Evolutionary conservation across 2,888 invertebrate species (phyloP).

Genomic region (Prosopocoilus inquinatus): DNA sequence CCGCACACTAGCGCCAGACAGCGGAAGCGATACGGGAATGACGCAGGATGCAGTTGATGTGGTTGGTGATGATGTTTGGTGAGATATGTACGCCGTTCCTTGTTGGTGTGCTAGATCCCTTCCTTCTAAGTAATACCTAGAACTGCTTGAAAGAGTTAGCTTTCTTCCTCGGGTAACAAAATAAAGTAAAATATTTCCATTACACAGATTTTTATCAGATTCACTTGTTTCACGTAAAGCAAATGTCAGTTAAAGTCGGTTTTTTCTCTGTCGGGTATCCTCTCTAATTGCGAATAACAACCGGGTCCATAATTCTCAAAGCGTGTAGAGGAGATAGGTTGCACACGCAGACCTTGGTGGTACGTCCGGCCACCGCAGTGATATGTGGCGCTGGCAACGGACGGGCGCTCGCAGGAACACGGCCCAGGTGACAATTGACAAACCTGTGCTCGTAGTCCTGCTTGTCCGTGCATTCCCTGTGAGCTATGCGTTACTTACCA

Average conservation of each 20-base stretch:
- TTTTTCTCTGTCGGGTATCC: conserved; percentile 14
- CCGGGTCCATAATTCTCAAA: conserved; percentile 26
- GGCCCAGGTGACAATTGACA: conserved; percentile 51
- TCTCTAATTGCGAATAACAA: conserved; percentile 22
- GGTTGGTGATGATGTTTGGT: too few species aligned
- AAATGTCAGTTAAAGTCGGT: neutral
- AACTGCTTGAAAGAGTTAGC: too few species aligned
- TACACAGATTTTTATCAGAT: neutral
- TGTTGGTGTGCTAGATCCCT: too few species aligned
- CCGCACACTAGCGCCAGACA: too few species aligned
- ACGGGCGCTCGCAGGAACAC: conserved; percentile 40
- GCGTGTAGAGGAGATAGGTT: conserved; percentile 21
- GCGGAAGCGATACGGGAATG: too few species aligned
- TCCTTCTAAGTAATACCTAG: too few species aligned
- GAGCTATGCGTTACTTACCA: conserved; percentile 48
- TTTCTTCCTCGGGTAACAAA: too few species aligned
- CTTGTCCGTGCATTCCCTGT: conserved; percentile 46
- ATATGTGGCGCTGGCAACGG: conserved; percentile 44
- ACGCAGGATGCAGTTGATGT: too few species aligned
- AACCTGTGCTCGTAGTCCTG: conserved; percentile 47
- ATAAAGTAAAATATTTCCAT: too few species aligned
- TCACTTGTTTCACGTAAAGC: neutral
- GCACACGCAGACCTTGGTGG: conserved; percentile 28
- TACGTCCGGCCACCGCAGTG: conserved; percentile 35
- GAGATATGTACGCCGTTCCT: too few species aligned